Percentiles rank a stretch among this genome's conserved stretches.
Evolutionary conservation across 1,140 invertebrate species (phyloP).

Genomic region (Phenacoccus solenopsis): DNA sequence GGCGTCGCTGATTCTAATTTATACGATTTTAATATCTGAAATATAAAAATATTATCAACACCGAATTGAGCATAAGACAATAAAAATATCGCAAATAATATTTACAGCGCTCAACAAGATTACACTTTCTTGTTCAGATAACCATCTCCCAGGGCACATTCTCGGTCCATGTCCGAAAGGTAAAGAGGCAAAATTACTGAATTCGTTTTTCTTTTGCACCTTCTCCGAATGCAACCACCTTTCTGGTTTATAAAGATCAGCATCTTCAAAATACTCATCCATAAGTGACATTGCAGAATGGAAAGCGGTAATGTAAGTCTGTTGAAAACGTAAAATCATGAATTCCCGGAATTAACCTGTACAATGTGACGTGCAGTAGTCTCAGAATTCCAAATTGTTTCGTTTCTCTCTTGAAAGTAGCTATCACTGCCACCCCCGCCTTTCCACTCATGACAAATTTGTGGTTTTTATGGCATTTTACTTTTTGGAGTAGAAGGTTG

Average conservation of each 20-base stretch:
- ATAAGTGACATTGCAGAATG: slow-evolving; percentile 34
- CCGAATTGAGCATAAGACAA: neutral
- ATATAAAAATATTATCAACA: slow-evolving; percentile 17
- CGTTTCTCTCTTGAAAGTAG: too few relatives aligned
- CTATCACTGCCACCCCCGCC: too few relatives aligned
- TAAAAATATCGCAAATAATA: neutral
- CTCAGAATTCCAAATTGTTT: too few relatives aligned
- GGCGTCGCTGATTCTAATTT: slow-evolving; percentile 19
- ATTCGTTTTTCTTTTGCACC: slow-evolving; percentile 39
- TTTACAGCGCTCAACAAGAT: slow-evolving; percentile 46
- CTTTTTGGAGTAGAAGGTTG: too few relatives aligned
- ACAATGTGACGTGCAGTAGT: neutral
- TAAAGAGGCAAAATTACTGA: slow-evolving; percentile 36
- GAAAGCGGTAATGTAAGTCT: slow-evolving; percentile 37
- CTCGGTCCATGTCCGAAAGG: slow-evolving; percentile 50
- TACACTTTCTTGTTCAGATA: slow-evolving; percentile 37
- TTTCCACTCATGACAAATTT: too few relatives aligned
- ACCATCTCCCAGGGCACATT: slow-evolving; percentile 35
- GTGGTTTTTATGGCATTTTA: too few relatives aligned
- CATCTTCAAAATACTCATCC: slow-evolving; percentile 35
- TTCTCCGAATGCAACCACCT: slow-evolving; percentile 37
- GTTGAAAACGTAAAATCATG: slow-evolving; percentile 24
- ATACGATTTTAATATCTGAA: slow-evolving; percentile 25
- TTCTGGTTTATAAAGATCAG: slow-evolving; percentile 36
- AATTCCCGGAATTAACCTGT: neutral